These are phyloP conservation scores for Chiroxiphia lanceolata DNA, from an alignment of 2,797 vertebrate species.

Conservation along the genomic window DNA sequence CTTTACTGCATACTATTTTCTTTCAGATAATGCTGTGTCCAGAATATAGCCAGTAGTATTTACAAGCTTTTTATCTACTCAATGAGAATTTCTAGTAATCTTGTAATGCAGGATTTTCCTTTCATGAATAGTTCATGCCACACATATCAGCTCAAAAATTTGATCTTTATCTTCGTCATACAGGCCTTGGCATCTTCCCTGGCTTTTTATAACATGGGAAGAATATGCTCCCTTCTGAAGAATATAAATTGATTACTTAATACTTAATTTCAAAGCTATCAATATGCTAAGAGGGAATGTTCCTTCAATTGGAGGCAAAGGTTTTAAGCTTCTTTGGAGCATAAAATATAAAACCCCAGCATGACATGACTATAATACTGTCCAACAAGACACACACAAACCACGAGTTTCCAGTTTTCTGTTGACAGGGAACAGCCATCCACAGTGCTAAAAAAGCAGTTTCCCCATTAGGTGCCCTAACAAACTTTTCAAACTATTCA, in stretches of 20 bases:
- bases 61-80: neutral
- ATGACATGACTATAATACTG: neutral
- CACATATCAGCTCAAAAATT: neutral
- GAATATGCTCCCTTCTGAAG: neutral
- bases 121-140: neutral
- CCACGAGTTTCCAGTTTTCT: neutral
- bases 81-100: neutral
- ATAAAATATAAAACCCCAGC: neutral
- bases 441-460: neutral
- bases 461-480: slow-evolving; percentile 36
- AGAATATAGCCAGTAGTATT: neutral
- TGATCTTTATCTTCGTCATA: neutral
- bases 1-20: neutral
- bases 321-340: neutral
- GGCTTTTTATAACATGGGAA: neutral
- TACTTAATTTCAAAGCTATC: neutral
- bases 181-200: neutral
- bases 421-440: slow-evolving; percentile 43
- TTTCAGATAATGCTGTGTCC: neutral
- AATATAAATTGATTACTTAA: neutral
- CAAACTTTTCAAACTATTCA: slow-evolving; percentile 50
- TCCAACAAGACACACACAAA: neutral
- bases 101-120: neutral
- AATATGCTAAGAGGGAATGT: neutral
- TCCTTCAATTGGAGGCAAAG: neutral